Percentiles rank a stretch among this genome's conserved stretches.
These are phyloP conservation scores for Saccostrea echinata DNA, from an alignment of 1,140 invertebrate genomes.

Conservation along the genomic window DNA sequence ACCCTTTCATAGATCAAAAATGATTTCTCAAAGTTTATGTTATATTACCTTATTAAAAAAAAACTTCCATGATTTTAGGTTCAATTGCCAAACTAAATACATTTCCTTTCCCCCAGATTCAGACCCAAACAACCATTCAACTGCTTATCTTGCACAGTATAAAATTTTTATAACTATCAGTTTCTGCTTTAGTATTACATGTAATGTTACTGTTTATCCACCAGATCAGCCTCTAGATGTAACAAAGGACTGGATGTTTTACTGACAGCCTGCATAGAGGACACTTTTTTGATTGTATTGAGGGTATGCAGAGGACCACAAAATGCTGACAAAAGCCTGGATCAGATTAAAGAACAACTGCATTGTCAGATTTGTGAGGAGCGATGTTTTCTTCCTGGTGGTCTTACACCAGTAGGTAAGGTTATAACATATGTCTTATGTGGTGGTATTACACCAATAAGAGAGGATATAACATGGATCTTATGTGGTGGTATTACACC, in stretches of 20 bases:
- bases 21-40: too few relatives aligned
- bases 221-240: conserved; percentile 75
- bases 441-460: background rate
- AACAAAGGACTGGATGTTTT: conserved; percentile 78
- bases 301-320: conserved; percentile 71
- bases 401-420: conserved; percentile 71
- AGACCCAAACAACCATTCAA: too few relatives aligned
- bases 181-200: too few relatives aligned
- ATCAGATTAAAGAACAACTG: conserved; percentile 69
- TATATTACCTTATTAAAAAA: too few relatives aligned
- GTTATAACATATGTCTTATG: background rate
- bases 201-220: background rate
- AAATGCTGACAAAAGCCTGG: conserved; percentile 70
- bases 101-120: too few relatives aligned
- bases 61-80: too few relatives aligned
- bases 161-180: too few relatives aligned
- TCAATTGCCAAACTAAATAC: too few relatives aligned
- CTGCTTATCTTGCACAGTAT: too few relatives aligned
- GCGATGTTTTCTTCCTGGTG: conserved; percentile 73
- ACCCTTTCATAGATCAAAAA: too few relatives aligned
- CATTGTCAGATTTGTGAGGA: conserved; percentile 80
- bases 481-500: too few relatives aligned
- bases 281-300: conserved; percentile 73
- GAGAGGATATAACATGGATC: too few relatives aligned
- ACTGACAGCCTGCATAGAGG: conserved; percentile 71